Base-by-base conservation (phyloP, 2,113 vertebrate species). In the Nicator chloris region DNA sequence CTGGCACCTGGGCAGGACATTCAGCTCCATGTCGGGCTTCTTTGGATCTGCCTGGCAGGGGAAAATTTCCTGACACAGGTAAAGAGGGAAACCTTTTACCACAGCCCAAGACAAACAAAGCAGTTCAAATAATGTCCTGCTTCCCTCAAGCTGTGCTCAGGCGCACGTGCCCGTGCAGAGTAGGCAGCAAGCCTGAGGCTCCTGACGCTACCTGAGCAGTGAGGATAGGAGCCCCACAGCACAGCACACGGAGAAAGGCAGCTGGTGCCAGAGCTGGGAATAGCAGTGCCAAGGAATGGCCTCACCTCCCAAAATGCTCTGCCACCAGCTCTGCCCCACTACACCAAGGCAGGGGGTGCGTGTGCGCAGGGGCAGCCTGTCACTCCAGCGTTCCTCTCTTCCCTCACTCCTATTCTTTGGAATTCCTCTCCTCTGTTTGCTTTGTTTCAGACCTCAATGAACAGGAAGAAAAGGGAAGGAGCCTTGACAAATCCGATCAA, bases 401-500 rank as follows among this genome's bases (percentile, higher is more conserved):
- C 91, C 79, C 76, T 87, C 15, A 3, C n/a, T 93, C 77, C 82
- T 88, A 81, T 96, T 97, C 89, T 97, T 84, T 88, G 69, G 84
- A 77, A 91, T 94, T 97, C 94, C 92, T 93, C 94, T 93, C 92
- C 88, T 94, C 94, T 94, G 85, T 96, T 95, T 88, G 69, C 96
- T 97, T 97, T 97, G 95, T 97, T 97, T 95, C 90, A 95, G 92
- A 86, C 86, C 83, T 97, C 96, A 97, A 97, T 97, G 95, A 93
- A 92, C 93, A 96, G 97, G 96, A 96, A 96, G 94, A 95, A 95
- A 95, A 92, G 92, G 28, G 49, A 96, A 95, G 90, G 95, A 96
- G 95, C 89, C 95, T 95, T 97, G 97, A 97, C 97, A 97, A 97
- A 97, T 97, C 97, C 92, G 33, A 97, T 97, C 96, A 97, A 97